Conservation (phyloP, 1,140 invertebrate species). For the Agrypnia vestita region DNA sequence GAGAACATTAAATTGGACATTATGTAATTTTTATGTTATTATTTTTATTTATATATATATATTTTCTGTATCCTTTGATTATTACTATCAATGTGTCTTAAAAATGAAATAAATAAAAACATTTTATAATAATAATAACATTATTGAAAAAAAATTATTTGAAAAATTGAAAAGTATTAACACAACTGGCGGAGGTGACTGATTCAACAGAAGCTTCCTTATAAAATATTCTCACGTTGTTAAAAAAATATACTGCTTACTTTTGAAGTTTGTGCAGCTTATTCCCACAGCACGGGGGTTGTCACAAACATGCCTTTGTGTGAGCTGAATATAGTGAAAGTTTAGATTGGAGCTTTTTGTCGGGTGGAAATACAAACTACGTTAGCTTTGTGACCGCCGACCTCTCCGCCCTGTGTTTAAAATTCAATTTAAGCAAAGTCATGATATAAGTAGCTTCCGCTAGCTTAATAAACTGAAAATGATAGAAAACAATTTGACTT, state of each 20-base stretch:
- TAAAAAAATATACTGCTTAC: background rate
- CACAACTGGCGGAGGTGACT: background rate
- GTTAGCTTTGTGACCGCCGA: constrained; percentile 10
- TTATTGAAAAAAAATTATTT: too few relatives aligned
- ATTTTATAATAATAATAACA: too few relatives aligned
- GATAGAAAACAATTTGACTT: background rate
- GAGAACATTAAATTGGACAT: too few relatives aligned
- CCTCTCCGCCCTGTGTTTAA: constrained; percentile 8
- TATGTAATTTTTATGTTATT: too few relatives aligned
- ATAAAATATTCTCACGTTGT: background rate
- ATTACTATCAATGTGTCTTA: too few relatives aligned
- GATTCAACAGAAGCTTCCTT: background rate
- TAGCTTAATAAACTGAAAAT: background rate
- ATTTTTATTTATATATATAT: too few relatives aligned
- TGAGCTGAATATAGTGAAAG: constrained; percentile 1
- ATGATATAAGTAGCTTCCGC: background rate
- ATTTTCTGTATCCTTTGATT: too few relatives aligned
- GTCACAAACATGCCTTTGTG: constrained; percentile 12
- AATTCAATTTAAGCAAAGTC: background rate
- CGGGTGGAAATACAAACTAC: background rate
- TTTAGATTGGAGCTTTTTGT: constrained; percentile 4
- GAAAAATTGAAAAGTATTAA: too few relatives aligned
- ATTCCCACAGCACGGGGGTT: background rate
- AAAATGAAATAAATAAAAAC: too few relatives aligned
- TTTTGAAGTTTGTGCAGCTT: constrained; percentile 12